A percentile compares a stretch with the other conserved stretches of the same genome.
Evolutionary conservation across 2,113 vertebrate genomes (phyloP).

Genomic region (Scytalopus superciliaris): DNA sequence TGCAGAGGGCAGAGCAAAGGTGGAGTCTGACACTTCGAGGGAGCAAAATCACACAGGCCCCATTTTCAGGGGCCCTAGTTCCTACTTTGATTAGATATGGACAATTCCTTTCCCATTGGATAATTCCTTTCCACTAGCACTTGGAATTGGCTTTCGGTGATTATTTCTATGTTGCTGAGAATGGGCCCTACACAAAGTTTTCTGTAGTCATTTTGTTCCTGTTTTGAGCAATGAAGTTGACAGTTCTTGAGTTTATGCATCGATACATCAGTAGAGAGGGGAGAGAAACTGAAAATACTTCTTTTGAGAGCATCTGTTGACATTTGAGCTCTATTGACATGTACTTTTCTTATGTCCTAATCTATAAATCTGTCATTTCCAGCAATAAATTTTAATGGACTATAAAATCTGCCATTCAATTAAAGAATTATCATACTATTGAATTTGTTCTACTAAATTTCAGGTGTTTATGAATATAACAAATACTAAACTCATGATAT

Average conservation of each 20-base stretch:
- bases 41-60: neutral
- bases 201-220: neutral
- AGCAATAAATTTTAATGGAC: neutral
- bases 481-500: fast-evolving
- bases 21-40: neutral
- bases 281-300: neutral
- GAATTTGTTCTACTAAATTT: neutral
- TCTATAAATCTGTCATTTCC: neutral
- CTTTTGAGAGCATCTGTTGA: neutral
- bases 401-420: neutral
- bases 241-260: neutral
- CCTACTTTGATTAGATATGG: neutral
- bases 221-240: neutral
- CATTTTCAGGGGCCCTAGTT: neutral
- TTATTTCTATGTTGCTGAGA: fast-evolving
- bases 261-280: neutral
- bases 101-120: neutral
- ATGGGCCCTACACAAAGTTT: neutral
- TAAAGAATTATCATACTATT: neutral
- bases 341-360: neutral
- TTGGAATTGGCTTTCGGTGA: neutral
- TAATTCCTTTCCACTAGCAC: neutral
- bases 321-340: neutral
- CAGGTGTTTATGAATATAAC: neutral
- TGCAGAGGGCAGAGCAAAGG: neutral